phyloP scores from a whole-genome alignment of 2,113 vertebrate genomes.

The Petaurus breviceps region DNA sequence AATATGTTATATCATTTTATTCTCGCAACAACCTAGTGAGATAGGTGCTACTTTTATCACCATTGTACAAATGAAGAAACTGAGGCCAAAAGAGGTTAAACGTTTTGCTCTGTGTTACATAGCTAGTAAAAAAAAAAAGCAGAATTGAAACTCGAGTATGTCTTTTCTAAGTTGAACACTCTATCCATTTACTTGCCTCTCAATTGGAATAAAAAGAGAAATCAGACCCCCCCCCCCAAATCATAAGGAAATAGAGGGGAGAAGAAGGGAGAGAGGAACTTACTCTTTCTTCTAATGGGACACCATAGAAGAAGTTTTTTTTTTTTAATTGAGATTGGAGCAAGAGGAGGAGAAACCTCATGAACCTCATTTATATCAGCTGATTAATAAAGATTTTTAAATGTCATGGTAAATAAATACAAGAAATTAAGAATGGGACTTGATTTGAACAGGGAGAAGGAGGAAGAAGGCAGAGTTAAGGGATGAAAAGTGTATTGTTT shows the following conservation, averaged over 20 bases:
- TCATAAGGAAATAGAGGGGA: neutral
- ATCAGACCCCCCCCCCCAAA: neutral
- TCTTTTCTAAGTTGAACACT: neutral
- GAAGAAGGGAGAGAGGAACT: constrained; percentile 15
- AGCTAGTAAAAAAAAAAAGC: too few species aligned
- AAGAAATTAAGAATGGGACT: neutral
- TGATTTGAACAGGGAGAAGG: neutral
- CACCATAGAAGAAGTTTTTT: neutral
- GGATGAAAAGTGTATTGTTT: neutral
- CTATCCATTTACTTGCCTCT: neutral
- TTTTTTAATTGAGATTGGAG: neutral
- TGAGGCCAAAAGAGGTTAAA: neutral
- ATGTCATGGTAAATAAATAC: neutral
- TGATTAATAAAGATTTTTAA: neutral
- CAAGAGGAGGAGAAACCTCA: neutral
- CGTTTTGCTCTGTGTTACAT: neutral
- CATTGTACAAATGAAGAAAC: neutral
- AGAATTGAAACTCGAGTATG: neutral
- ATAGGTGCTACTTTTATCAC: neutral
- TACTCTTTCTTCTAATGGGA: neutral
- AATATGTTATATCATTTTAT: neutral
- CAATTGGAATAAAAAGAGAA: neutral
- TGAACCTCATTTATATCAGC: neutral
- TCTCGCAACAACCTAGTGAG: neutral
- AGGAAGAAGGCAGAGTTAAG: neutral